Conservation (phyloP, 1,140 invertebrate genomes). For the Monochamus saltuarius region DNA sequence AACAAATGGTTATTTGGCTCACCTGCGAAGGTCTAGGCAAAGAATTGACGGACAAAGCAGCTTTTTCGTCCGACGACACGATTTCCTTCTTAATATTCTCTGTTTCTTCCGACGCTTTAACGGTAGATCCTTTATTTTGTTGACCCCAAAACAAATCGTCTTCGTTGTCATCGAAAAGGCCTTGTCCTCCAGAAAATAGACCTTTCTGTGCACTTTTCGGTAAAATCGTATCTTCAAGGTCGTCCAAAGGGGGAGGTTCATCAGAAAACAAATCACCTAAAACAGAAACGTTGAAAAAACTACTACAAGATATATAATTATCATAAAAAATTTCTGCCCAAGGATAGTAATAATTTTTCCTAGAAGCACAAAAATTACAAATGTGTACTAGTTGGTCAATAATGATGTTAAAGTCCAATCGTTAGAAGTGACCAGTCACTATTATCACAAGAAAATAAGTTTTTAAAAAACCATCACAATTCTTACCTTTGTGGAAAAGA, state of each 20-base stretch:
- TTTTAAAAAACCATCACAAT: too few relatives aligned
- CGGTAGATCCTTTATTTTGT: background rate
- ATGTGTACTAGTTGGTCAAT: too few relatives aligned
- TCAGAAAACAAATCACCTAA: slow-evolving; percentile 54
- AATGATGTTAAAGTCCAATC: too few relatives aligned
- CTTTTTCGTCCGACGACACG: too few relatives aligned
- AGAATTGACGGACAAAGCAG: too few relatives aligned
- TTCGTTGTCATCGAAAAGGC: slow-evolving; percentile 49
- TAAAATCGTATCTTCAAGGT: slow-evolving; percentile 41
- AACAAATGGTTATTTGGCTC: background rate
- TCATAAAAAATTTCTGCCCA: too few relatives aligned
- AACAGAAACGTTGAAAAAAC: background rate
- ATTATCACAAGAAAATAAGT: too few relatives aligned
- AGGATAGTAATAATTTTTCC: too few relatives aligned
- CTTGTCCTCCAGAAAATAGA: slow-evolving; percentile 52
- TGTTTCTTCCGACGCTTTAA: background rate
- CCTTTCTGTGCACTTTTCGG: slow-evolving; percentile 42
- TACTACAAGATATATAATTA: too few relatives aligned
- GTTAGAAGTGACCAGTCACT: too few relatives aligned
- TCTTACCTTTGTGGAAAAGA: too few relatives aligned
- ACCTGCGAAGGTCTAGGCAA: slow-evolving; percentile 5
- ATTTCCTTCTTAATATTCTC: background rate
- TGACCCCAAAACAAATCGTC: slow-evolving; percentile 30
- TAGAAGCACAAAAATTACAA: too few relatives aligned
- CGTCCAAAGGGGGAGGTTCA: slow-evolving; percentile 56